Percentiles rank a stretch among this genome's conserved stretches.
Conservation (phyloP, 30 jellyfish, hydroid and myxozoan genomes). For the Aurelia aurita region DNA sequence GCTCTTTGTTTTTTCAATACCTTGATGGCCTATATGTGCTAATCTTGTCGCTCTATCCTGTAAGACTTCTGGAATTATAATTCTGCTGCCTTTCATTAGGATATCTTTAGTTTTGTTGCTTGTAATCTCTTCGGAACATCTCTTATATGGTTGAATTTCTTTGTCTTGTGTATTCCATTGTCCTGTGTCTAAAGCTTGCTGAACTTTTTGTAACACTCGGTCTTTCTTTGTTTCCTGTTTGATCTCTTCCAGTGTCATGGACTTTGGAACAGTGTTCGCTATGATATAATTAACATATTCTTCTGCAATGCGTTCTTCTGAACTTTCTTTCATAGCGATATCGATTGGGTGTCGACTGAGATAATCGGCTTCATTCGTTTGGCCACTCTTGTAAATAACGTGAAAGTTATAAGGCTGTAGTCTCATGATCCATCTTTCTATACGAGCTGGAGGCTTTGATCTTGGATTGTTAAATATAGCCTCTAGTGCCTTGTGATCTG, state of each 20-base stretch:
- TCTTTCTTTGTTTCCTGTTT: constrained; percentile 15
- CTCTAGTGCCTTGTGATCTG: constrained; percentile 41
- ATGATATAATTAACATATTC: constrained; percentile 8
- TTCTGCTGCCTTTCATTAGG: constrained; percentile 51
- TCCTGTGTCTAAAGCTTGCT: too few species aligned
- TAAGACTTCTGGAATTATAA: constrained; percentile 10
- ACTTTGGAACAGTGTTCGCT: neutral
- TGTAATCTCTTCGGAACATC: constrained; percentile 32
- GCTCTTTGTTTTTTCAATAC: constrained; percentile 51
- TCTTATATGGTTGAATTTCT: constrained; percentile 34
- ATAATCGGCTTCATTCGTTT: constrained; percentile 14
- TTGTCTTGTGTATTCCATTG: constrained; percentile 3
- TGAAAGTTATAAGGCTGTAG: constrained; percentile 18
- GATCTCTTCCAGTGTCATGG: too few species aligned
- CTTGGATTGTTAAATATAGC: constrained; percentile 37
- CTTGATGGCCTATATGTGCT: constrained; percentile 72
- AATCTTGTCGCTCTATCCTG: too few species aligned
- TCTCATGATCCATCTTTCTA: constrained; percentile 29
- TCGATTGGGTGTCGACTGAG: constrained; percentile 39
- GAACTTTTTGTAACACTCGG: constrained; percentile 25
- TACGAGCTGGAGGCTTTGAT: too few species aligned
- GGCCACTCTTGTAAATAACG: constrained; percentile 15
- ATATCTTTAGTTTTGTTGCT: constrained; percentile 41
- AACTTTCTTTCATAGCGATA: neutral
- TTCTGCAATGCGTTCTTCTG: constrained; percentile 32